Evolutionary conservation across 2,888 invertebrate species (phyloP).

Genomic region (Orchestes rusci): DNA sequence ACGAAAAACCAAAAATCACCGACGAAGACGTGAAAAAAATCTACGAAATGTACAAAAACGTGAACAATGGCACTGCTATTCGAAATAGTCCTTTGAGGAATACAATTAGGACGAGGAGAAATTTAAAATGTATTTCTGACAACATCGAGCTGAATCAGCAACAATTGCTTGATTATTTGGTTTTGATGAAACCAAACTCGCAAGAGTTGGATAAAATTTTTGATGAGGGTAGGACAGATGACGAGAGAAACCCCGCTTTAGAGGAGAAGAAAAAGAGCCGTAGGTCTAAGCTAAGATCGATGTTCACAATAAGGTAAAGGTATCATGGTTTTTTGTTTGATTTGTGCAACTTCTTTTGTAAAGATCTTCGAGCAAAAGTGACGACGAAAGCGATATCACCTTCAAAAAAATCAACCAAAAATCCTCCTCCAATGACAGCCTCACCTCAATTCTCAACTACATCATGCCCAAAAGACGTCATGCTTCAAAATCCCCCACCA

Average conservation of each 20-base stretch:
- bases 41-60: slow-evolving; percentile 34
- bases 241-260: slow-evolving; percentile 29
- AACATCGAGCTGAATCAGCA: slow-evolving; percentile 38
- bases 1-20: slow-evolving; percentile 18
- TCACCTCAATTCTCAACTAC: slow-evolving; percentile 38
- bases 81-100: slow-evolving; percentile 22
- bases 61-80: slow-evolving; percentile 19
- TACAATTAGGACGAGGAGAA: slow-evolving; percentile 28
- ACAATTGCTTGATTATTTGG: slow-evolving; percentile 39
- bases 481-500: slow-evolving; percentile 30
- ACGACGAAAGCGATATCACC: slow-evolving; percentile 35
- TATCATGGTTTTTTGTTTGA: too few relatives aligned
- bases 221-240: slow-evolving; percentile 30
- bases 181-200: slow-evolving; percentile 37
- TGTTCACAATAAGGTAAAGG: slow-evolving; percentile 28
- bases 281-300: slow-evolving; percentile 33
- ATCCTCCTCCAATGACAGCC: slow-evolving; percentile 37
- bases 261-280: slow-evolving; percentile 34
- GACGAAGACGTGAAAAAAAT: slow-evolving; percentile 33
- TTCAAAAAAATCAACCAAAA: slow-evolving; percentile 30
- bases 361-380: slow-evolving; percentile 35
- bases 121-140: slow-evolving; percentile 32
- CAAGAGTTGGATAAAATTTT: slow-evolving; percentile 34
- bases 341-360: too few relatives aligned
- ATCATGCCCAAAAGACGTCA: slow-evolving; percentile 35